Evolutionary conservation across 2,888 invertebrate species (phyloP), one percentile per base, ranked within the genome.

Genomic region (Coenonympha glycerion): DNA sequence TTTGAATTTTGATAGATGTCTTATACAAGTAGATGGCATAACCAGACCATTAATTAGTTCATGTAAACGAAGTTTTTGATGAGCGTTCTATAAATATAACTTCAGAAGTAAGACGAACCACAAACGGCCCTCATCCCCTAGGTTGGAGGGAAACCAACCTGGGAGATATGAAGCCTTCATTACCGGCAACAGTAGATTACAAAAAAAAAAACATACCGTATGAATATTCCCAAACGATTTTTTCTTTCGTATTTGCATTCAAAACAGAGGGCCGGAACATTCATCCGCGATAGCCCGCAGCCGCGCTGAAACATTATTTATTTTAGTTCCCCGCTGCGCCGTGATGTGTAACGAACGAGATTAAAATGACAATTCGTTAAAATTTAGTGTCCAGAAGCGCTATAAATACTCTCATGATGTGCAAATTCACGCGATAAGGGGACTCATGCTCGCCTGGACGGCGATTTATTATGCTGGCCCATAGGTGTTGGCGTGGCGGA

Each of bases 351-450:
- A 52, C 53, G 41, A 36, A 41, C 48, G 54, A 57, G 58, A 58
- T 61, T 61, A 61, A 61, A 58, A 57, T 56, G 56, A 57, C 57
- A 61, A 60, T 60, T 60, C 57, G 60, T 61, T 60, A 57, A 60
- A 61, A 59, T 56, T 58, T 59, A 57, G 54, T 56, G 48, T 48
- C 53, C 59, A 53, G 55, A 53, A 55, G 53, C 53, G 55, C 53
- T 56, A 56, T 62, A 59, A 59, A 62, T 58, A 59, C 53, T 60
- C 60, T 59, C 55, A 57, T 50, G 53, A 55, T 58, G 55, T 50
- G 68, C 66, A 65, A 66, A 69, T 65, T 64, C 63, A 60, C 49
- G 63, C 67, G 79, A 82, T 80, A 79, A 74, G 69, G 65, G 62
- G 61, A 57, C 57, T 60, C 62, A 64, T 64, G 63, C 60, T 59